Base-by-base conservation (phyloP, 2,888 invertebrate genomes). In the Parascotia fuliginaria region DNA sequence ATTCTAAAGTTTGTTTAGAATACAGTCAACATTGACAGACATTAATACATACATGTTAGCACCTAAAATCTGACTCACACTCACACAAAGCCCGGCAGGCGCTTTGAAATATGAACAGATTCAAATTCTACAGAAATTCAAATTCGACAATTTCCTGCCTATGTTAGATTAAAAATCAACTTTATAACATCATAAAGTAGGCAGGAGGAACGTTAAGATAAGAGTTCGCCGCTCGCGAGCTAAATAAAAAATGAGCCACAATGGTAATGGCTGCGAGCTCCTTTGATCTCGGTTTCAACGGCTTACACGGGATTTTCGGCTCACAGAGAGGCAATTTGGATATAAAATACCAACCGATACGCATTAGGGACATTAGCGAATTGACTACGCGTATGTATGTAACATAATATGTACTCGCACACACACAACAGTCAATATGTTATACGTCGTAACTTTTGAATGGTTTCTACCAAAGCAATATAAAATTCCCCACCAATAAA, bases 191-290 rank as follows among this genome's bases (percentile, higher is more conserved):
- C 89, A 92, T 91, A 92, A 92, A 91, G 81, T 83, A 89, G 75
- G 76, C 79, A 75, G 81, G 78, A 73, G 74, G 68, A 69, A 76
- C 83, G 83, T 87, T 87, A 88, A 90, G 91, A 91, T 91, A 91
- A 92, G 87, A 89, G 83, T 79, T 77, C 79, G 65, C 69, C 73
- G 68, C 71, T 75, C 77, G 70, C 70, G 68, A 63, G 79, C 83
- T 92, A 90, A 92, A 92, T 92, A 92, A 92, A 91, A 91, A 89
- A 92, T 92, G 91, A 91, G 92, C 91, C 89, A 83, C 90, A 90
- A 87, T 89, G 83, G 91, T 89, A 90, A 91, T 88, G 87, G 88
- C 74, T 66, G 77, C 74, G 69, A 74, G 81, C 77, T 75, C 82
- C 87, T 92, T 92, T 92, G 92, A 92, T 91, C 91, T 90, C 87